These are phyloP conservation scores for Oryzias celebensis DNA, from an alignment of 2,113 vertebrate species.

Conservation along the genomic window DNA sequence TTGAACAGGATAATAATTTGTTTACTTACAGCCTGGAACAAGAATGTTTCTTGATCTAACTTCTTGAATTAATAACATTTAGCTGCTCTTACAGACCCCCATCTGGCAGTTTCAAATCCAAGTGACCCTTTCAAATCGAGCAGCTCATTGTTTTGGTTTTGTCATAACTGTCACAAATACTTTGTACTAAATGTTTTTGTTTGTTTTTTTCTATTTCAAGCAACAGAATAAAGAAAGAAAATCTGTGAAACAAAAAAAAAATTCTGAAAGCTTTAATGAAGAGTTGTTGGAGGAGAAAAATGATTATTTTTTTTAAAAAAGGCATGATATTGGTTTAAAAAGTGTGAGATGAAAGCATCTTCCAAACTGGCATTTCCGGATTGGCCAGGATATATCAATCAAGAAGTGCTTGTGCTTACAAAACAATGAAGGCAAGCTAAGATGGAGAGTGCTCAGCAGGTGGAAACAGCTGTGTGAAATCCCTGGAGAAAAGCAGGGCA, in stretches of 20 bases:
- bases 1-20: too few relatives aligned
- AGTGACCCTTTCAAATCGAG: slow-evolving; percentile 36
- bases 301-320: slow-evolving; percentile 11
- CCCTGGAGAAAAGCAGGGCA: slow-evolving; percentile 36
- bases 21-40: too few relatives aligned
- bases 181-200: slow-evolving; percentile 7
- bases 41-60: neutral
- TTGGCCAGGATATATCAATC: slow-evolving; percentile 65
- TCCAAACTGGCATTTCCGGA: slow-evolving; percentile 44
- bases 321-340: slow-evolving; percentile 28
- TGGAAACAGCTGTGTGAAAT: slow-evolving; percentile 63
- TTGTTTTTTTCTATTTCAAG: slow-evolving; percentile 10
- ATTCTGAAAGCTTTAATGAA: slow-evolving; percentile 25
- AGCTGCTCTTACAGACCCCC: slow-evolving; percentile 18
- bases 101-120: slow-evolving; percentile 33
- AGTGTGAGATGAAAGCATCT: slow-evolving; percentile 20
- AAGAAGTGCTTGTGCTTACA: slow-evolving; percentile 56
- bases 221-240: neutral
- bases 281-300: neutral
- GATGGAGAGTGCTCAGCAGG: slow-evolving; percentile 59
- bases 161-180: slow-evolving; percentile 35
- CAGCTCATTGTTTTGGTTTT: slow-evolving; percentile 31
- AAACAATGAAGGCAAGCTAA: slow-evolving; percentile 53
- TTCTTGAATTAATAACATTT: slow-evolving; percentile 25
- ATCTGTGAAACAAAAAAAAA: neutral